A percentile compares a stretch with the other conserved stretches of the same genome.
phyloP scores from a whole-genome alignment of 2,888 invertebrate genomes.

The Hydroisotoma schaefferi region DNA sequence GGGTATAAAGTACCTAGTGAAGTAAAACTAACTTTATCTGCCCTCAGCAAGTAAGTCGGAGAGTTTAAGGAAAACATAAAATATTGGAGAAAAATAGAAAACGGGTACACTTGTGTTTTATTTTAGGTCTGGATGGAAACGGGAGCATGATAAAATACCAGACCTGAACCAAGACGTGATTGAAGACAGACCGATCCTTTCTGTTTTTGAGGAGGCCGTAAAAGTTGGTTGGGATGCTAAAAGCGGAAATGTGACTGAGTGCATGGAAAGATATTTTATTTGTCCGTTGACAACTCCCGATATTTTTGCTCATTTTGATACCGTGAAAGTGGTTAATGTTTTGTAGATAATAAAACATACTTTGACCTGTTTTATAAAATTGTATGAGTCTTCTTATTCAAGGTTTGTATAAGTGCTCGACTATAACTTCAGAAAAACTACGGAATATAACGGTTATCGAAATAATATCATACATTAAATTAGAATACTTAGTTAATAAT shows the following conservation, averaged over 20 bases:
- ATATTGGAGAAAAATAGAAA: neutral
- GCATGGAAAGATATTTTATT: slow-evolving; percentile 46
- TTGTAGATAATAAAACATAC: too few species aligned
- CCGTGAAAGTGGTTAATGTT: slow-evolving; percentile 41
- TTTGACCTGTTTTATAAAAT: neutral
- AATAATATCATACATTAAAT: too few species aligned
- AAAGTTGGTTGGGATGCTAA: slow-evolving; percentile 43
- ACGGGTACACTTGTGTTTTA: neutral
- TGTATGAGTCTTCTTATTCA: too few species aligned
- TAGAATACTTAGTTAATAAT: too few species aligned
- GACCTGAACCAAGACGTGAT: slow-evolving; percentile 38
- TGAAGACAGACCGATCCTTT: slow-evolving; percentile 43
- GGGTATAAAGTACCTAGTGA: slow-evolving; percentile 43
- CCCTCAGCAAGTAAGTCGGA: slow-evolving; percentile 41
- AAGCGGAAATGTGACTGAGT: slow-evolving; percentile 43
- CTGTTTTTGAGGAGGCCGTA: slow-evolving; percentile 47
- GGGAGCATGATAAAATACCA: slow-evolving; percentile 32
- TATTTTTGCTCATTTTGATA: slow-evolving; percentile 42
- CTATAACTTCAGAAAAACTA: too few species aligned
- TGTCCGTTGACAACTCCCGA: slow-evolving; percentile 42
- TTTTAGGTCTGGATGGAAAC: slow-evolving; percentile 43
- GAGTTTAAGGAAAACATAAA: slow-evolving; percentile 2
- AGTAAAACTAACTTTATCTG: slow-evolving; percentile 42
- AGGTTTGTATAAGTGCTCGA: too few species aligned
- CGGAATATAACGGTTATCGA: too few species aligned